A percentile compares a stretch with the other conserved stretches of the same genome.
Evolutionary conservation across 2,113 vertebrate species (phyloP).

Genomic region (Oreotragus oreotragus): DNA sequence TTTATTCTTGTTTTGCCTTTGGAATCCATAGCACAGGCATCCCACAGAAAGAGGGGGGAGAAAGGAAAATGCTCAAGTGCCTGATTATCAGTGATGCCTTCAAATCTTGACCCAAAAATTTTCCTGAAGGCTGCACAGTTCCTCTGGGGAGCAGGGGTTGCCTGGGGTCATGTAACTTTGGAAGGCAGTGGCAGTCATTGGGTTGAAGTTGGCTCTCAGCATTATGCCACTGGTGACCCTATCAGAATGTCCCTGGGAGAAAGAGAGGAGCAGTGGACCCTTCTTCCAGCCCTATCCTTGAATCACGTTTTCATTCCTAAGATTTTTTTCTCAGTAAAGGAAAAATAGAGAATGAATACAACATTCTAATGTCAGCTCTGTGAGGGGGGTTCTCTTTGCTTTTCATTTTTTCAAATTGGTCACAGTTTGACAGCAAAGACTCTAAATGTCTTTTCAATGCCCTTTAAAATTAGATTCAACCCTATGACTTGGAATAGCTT

Average conservation of each 20-base stretch:
- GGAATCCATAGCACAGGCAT: not conserved
- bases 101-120: not conserved
- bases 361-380: not conserved
- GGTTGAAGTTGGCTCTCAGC: not conserved
- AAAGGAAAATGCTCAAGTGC: not conserved
- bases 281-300: not conserved
- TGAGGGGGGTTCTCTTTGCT: conserved; percentile 9
- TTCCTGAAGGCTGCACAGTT: not conserved
- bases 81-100: not conserved
- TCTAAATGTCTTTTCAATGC: conserved; percentile 31
- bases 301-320: not conserved
- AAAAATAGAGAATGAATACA: conserved; percentile 42
- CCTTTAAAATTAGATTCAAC: conserved; percentile 58
- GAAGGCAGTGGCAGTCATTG: not conserved
- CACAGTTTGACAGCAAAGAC: conserved; percentile 27
- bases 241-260: fast-evolving
- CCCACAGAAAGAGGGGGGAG: not conserved
- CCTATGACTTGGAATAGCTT: conserved; percentile 32
- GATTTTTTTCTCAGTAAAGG: not conserved
- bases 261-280: not conserved
- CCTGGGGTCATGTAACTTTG: not conserved
- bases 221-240: not conserved
- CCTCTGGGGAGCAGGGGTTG: not conserved
- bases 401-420: conserved; percentile 61
- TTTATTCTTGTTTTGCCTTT: not conserved